Percentiles rank a stretch among this genome's conserved stretches.
These are phyloP conservation scores for Spisula solida DNA, from an alignment of 2,888 invertebrate species.

Conservation along the genomic window DNA sequence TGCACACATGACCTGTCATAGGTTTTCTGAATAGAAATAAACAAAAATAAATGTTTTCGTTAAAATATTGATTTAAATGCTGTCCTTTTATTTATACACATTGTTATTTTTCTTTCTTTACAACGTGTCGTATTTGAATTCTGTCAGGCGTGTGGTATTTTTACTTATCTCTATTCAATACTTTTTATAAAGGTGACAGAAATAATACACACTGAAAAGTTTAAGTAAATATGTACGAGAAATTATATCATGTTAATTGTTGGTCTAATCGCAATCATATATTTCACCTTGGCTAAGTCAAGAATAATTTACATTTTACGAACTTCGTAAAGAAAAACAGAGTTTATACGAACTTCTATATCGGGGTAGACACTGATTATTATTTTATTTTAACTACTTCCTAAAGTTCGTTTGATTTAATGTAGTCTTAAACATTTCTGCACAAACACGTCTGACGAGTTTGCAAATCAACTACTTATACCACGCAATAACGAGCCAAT, in stretches of 20 bases:
- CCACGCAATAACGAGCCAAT: slow-evolving; percentile 61
- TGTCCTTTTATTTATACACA: neutral
- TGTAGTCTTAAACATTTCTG: neutral
- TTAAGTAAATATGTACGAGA: slow-evolving; percentile 13
- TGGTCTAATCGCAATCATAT: too few relatives aligned
- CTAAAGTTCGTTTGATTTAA: neutral
- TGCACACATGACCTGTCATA: too few relatives aligned
- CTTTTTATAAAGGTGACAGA: neutral
- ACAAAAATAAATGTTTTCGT: neutral
- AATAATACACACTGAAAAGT: slow-evolving; percentile 6
- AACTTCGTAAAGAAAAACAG: neutral
- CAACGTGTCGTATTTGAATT: neutral
- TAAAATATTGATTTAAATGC: slow-evolving; percentile 13
- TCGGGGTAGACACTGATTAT: neutral
- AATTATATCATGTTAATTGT: neutral
- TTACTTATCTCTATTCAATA: neutral
- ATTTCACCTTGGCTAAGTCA: too few relatives aligned
- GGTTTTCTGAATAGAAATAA: neutral
- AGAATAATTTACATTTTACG: too few relatives aligned
- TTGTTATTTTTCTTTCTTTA: neutral
- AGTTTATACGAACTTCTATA: neutral
- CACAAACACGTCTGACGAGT: slow-evolving; percentile 51
- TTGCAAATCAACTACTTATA: slow-evolving; percentile 38
- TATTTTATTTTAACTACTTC: neutral
- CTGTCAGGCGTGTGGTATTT: neutral